Evolutionary conservation across 2,888 invertebrate genomes (phyloP).

Genomic region (Autographa gamma): DNA sequence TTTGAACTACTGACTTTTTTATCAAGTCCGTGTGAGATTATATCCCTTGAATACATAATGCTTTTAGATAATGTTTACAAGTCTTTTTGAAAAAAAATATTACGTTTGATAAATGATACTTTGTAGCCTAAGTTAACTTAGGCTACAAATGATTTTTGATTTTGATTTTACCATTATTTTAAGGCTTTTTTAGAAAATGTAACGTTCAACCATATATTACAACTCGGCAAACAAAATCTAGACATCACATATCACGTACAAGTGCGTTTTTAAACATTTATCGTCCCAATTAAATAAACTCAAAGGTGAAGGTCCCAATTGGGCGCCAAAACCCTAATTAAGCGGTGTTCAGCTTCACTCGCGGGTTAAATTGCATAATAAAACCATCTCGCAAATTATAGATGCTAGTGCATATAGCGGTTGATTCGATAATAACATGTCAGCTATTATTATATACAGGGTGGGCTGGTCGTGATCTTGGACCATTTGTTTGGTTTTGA

Average conservation of each 20-base stretch:
- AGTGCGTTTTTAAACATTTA: not conserved
- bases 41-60: no score
- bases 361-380: slow-evolving; percentile 3
- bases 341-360: not conserved
- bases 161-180: no score
- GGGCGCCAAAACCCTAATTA: slow-evolving; percentile 1
- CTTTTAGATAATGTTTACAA: no score
- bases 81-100: no score
- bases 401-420: not conserved
- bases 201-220: not conserved
- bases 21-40: no score
- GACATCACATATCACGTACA: not conserved
- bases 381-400: not conserved
- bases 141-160: no score
- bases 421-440: slow-evolving; percentile 2
- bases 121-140: no score
- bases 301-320: not conserved
- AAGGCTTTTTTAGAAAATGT: no score
- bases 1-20: no score
- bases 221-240: not conserved
- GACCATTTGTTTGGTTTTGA: slow-evolving; percentile 13
- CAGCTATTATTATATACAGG: slow-evolving; percentile 13
- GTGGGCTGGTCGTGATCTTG: slow-evolving; percentile 43
- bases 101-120: no score
- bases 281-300: not conserved